Base-by-base conservation (phyloP, 2,888 invertebrate genomes). In the Xanthia icteritia region DNA sequence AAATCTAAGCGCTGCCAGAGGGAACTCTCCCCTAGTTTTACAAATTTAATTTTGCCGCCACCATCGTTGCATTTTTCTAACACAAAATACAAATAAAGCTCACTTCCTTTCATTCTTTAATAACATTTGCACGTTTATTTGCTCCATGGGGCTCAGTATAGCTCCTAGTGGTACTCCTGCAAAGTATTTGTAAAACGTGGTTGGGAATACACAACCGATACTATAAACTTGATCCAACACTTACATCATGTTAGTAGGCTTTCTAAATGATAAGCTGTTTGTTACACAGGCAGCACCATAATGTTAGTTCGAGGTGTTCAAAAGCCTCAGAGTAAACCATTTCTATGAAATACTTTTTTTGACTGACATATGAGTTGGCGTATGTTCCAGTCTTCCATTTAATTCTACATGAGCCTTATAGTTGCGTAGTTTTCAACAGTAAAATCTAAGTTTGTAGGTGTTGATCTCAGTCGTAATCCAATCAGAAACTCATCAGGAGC, bases 401-500 rank as follows among this genome's bases (percentile, higher is more conserved):
- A 61, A 27, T 61, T 61, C n/a, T 23, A 45, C 8, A 51, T 58
- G 36, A 83, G 27, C 85, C n/a, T 45, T 20, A 39, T 20, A 71
- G 31, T 74, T 74, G 51, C 23, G 39, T 72, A 78, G 63, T 73
- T 82, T 77, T 42, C 48, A 84, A 79, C 71, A 45, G 82, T 76
- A 73, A 36, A 71, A 71, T 42, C 39, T 84, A 77, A 88, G 80
- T 88, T 89, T 79, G 84, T 83, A 36, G 60, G 79, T 74, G 66
- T 75, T 77, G 82, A 88, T 88, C 82, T 90, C 88, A 89, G 86
- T 85, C 83, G 89, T 95, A 96, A 96, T 96, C 95, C 95, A 94
- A 95, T 96, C 93, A 94, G 87, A 90, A 89, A 91, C 92, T 92
- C 92, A 91, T 94, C 91, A 91, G 86, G 81, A 90, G 93, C 90